phyloP scores from a whole-genome alignment of 1,140 invertebrate genomes.

The Limonius californicus region DNA sequence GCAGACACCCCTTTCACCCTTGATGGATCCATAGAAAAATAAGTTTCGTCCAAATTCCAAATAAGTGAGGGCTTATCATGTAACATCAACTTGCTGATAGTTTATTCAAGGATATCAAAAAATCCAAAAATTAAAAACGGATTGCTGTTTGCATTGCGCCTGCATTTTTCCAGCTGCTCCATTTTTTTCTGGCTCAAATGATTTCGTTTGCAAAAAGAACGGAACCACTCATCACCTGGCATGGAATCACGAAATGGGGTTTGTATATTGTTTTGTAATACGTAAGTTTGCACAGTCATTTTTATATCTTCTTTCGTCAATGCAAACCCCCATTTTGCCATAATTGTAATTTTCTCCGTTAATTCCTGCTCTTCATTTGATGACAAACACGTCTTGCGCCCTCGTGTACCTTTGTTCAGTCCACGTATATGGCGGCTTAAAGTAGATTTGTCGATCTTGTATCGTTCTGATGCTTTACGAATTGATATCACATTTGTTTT shows the following conservation, averaged over 20 bases:
- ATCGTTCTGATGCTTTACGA: neutral
- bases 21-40: constrained; percentile 3
- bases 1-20: constrained; percentile 8
- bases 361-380: neutral
- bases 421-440: neutral
- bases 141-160: neutral
- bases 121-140: neutral
- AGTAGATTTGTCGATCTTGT: neutral
- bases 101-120: neutral
- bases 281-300: constrained; percentile 14
- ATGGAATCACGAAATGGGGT: too few relatives aligned
- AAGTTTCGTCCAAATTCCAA: constrained; percentile 16
- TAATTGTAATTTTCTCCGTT: neutral
- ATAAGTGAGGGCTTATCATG: constrained; percentile 1
- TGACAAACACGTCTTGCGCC: neutral
- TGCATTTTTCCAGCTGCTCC: constrained; percentile 9
- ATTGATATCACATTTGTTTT: too few relatives aligned
- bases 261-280: constrained; percentile 18
- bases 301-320: constrained; percentile 6
- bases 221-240: constrained; percentile 21
- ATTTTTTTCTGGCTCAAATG: constrained; percentile 14
- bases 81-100: neutral
- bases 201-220: constrained; percentile 10
- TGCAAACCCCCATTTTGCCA: constrained; percentile 21
- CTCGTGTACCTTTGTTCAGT: neutral